Evolutionary conservation across 2,888 invertebrate genomes (phyloP).

Genomic region (Orthosia gracilis): DNA sequence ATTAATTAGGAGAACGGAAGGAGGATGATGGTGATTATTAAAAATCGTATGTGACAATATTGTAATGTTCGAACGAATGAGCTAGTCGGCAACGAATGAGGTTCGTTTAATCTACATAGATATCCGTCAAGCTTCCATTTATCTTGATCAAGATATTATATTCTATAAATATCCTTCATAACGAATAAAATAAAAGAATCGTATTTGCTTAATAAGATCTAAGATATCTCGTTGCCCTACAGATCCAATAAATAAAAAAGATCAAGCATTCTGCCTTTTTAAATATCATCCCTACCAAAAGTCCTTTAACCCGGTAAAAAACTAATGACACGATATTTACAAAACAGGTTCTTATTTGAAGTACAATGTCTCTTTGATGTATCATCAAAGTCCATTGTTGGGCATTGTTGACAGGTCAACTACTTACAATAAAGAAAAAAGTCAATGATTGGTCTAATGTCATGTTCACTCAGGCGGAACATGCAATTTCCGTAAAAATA

Average conservation of each 20-base stretch:
- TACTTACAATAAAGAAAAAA: constrained; percentile 30
- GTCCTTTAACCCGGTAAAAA: constrained; percentile 6
- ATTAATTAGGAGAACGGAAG: no score
- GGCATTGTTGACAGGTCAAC: constrained; percentile 22
- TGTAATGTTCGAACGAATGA: no score
- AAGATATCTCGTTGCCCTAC: background rate
- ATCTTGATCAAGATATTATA: background rate
- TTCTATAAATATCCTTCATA: background rate
- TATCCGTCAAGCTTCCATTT: background rate
- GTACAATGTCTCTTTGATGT: constrained; percentile 32
- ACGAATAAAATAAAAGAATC: background rate
- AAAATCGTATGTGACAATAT: no score
- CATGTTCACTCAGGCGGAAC: constrained; percentile 24
- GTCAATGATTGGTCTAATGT: constrained; percentile 18
- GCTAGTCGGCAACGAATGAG: no score
- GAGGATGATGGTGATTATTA: no score
- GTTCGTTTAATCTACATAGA: background rate
- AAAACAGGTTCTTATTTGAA: constrained; percentile 31
- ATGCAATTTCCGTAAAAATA: background rate
- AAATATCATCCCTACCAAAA: constrained; percentile 2
- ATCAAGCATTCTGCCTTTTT: background rate
- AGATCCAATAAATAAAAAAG: background rate
- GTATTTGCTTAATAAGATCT: background rate
- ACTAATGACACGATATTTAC: constrained; percentile 33
- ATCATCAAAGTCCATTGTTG: constrained; percentile 41